Evolutionary conservation across 1,140 invertebrate species (phyloP).

Genomic region (Tetraneura akinire): DNA sequence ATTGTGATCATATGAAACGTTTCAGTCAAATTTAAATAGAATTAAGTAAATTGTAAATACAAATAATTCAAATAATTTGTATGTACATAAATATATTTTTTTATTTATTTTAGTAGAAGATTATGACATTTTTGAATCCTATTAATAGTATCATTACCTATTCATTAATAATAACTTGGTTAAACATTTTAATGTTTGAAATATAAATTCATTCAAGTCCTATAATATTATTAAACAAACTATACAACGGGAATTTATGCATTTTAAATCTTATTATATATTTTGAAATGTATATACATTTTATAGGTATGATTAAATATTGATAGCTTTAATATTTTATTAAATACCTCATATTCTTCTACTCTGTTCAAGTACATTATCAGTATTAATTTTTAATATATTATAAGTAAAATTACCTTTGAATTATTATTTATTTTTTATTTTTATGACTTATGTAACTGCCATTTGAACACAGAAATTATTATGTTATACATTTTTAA

Average conservation of each 20-base stretch:
- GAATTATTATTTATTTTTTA: slow-evolving; percentile 11
- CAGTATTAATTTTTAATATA: slow-evolving; percentile 39
- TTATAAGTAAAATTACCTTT: slow-evolving; percentile 9
- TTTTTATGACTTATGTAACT: slow-evolving; percentile 17
- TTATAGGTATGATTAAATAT: not conserved
- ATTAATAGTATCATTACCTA: too few relatives aligned
- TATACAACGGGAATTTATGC: not conserved
- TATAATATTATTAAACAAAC: not conserved
- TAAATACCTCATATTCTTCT: slow-evolving; percentile 28
- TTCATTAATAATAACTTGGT: not conserved
- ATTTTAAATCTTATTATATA: not conserved
- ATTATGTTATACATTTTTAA: slow-evolving; percentile 8
- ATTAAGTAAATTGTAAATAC: not conserved
- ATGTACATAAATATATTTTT: slow-evolving; percentile 2
- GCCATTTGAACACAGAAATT: slow-evolving; percentile 6
- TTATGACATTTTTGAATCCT: not conserved
- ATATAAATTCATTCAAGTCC: not conserved
- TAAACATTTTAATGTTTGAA: not conserved
- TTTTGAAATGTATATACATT: not conserved
- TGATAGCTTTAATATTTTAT: not conserved
- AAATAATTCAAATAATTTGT: not conserved
- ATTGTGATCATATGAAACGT: not conserved
- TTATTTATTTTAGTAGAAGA: slow-evolving; percentile 35
- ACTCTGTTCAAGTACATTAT: slow-evolving; percentile 37
- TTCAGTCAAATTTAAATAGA: not conserved